Percentiles rank a stretch among this genome's conserved stretches.
Evolutionary conservation across 2,888 invertebrate genomes (phyloP).

Genomic region (Margaritifera margaritifera): DNA sequence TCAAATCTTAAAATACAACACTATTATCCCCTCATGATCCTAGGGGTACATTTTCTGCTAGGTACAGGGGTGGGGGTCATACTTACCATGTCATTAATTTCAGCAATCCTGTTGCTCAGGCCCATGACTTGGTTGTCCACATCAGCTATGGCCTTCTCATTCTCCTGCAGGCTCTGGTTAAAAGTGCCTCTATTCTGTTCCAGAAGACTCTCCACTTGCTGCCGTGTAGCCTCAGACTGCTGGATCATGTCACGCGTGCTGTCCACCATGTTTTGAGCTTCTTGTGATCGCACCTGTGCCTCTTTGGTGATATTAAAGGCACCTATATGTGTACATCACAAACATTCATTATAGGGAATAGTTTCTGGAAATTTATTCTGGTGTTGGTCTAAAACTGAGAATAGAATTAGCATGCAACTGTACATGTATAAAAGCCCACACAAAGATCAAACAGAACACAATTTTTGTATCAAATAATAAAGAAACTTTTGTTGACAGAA

Average conservation of each 20-base stretch:
- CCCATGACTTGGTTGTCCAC: conserved; percentile 80
- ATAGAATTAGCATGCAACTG: too few relatives aligned
- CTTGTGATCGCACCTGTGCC: conserved; percentile 77
- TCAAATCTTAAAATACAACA: too few relatives aligned
- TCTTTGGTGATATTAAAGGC: conserved; percentile 93
- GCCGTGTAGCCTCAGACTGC: conserved; percentile 72
- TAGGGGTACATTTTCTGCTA: too few relatives aligned
- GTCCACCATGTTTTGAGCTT: conserved; percentile 74
- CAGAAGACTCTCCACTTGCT: conserved; percentile 57
- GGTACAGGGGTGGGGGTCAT: too few relatives aligned
- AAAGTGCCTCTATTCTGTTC: conserved; percentile 77
- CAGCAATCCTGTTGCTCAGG: conserved; percentile 84
- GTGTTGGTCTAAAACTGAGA: too few relatives aligned
- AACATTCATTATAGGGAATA: neutral
- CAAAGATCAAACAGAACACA: too few relatives aligned
- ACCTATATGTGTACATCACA: conserved; percentile 69
- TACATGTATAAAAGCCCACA: too few relatives aligned
- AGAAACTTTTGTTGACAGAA: too few relatives aligned
- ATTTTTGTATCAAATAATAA: too few relatives aligned
- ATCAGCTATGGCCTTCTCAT: conserved; percentile 81
- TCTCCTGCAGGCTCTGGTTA: conserved; percentile 81
- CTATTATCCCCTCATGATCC: too few relatives aligned
- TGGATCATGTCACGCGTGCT: conserved; percentile 71
- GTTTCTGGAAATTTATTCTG: neutral
- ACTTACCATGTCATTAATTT: conserved; percentile 85